A percentile compares a stretch with the other conserved stretches of the same genome.
Conservation (phyloP, 2,888 invertebrate species). For the Brenthis ino region DNA sequence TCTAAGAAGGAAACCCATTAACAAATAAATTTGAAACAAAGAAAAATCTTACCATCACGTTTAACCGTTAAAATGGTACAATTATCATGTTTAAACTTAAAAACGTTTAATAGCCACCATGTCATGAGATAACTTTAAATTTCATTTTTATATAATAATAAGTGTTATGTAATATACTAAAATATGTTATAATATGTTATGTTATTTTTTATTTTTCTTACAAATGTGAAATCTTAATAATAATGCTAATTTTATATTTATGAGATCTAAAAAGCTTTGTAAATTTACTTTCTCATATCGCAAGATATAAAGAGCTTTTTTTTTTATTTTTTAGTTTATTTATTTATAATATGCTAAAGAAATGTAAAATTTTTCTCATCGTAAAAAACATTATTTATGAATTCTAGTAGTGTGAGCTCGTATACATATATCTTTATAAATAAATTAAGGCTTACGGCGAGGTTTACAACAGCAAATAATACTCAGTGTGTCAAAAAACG, state of each 20-base stretch:
- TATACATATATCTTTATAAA: slow-evolving; percentile 21
- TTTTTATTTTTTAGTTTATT: no score
- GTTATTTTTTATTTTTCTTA: no score
- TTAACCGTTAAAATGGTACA: slow-evolving; percentile 15
- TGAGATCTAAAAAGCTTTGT: no score
- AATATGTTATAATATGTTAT: neutral
- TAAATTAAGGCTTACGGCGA: slow-evolving; percentile 17
- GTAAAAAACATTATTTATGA: slow-evolving; percentile 15
- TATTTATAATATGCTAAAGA: neutral
- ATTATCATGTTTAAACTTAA: slow-evolving; percentile 1
- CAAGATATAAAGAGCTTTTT: no score
- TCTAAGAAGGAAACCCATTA: slow-evolving; percentile 50
- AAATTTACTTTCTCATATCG: no score
- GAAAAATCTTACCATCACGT: slow-evolving; percentile 33
- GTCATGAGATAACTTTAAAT: slow-evolving; percentile 10
- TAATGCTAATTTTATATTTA: no score
- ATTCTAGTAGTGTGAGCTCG: slow-evolving; percentile 21
- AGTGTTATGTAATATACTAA: neutral
- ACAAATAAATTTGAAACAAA: slow-evolving; percentile 45
- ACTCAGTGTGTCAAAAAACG: slow-evolving; percentile 24
- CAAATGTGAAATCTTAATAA: no score
- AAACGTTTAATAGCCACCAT: neutral
- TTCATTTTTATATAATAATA: neutral
- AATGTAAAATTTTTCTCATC: slow-evolving; percentile 11
- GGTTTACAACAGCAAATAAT: slow-evolving; percentile 22